Conservation (phyloP, 2,113 vertebrate species). For the Daboia siamensis region DNA sequence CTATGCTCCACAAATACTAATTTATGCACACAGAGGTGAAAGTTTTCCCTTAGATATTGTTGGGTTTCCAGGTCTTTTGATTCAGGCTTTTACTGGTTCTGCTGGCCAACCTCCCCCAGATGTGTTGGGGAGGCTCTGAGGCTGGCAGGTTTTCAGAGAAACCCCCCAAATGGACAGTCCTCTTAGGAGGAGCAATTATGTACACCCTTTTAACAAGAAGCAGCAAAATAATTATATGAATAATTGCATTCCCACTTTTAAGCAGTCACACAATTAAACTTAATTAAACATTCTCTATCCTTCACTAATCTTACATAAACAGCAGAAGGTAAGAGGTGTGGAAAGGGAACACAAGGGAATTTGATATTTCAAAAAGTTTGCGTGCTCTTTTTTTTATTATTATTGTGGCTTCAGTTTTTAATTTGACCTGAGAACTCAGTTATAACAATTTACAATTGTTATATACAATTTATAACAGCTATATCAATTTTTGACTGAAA, state of each 20-base stretch:
- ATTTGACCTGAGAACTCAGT: slow-evolving; percentile 22
- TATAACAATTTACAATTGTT: not conserved
- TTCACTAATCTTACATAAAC: slow-evolving; percentile 61
- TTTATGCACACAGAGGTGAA: not conserved
- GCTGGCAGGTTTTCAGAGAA: slow-evolving; percentile 44
- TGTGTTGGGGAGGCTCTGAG: slow-evolving; percentile 6
- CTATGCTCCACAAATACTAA: slow-evolving; percentile 13
- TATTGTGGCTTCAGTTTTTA: not conserved
- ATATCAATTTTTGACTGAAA: not conserved
- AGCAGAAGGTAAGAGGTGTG: slow-evolving; percentile 56
- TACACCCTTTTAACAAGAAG: slow-evolving; percentile 50
- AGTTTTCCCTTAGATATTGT: not conserved
- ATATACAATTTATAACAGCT: too few species aligned
- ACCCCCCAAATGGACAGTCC: slow-evolving; percentile 51
- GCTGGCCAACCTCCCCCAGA: slow-evolving; percentile 1
- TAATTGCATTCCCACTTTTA: slow-evolving; percentile 67
- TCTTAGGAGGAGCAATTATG: slow-evolving; percentile 63
- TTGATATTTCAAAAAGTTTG: slow-evolving; percentile 16
- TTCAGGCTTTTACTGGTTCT: not conserved
- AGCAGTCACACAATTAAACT: slow-evolving; percentile 67
- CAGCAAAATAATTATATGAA: slow-evolving; percentile 67
- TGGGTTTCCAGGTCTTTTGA: not conserved
- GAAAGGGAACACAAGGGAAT: slow-evolving; percentile 42
- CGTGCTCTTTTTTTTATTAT: not conserved
- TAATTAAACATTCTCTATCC: slow-evolving; percentile 65